Percentiles rank a stretch among this genome's conserved stretches.
Evolutionary conservation across 2,888 invertebrate species (phyloP).

Genomic region (Chymomyza procnemis): DNA sequence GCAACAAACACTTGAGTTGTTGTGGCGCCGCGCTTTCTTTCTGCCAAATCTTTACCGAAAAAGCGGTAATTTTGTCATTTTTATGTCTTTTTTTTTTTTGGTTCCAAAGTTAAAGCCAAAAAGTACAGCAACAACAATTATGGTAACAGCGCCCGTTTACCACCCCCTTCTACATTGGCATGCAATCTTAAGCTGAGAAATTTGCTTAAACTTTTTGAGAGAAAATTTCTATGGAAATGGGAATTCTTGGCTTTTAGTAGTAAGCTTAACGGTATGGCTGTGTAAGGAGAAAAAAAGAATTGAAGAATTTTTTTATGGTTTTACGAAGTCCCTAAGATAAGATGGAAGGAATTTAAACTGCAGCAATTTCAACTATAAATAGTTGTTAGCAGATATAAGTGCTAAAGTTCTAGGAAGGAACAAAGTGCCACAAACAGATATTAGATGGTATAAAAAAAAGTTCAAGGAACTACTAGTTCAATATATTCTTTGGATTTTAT

Average conservation of each 20-base stretch:
- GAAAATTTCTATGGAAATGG: not conserved
- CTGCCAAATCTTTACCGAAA: conserved; percentile 29
- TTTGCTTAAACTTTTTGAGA: not conserved
- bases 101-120: not conserved
- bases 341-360: too few species aligned
- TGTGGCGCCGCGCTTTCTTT: conserved; percentile 23
- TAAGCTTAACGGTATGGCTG: not conserved
- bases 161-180: too few species aligned
- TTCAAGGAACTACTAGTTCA: too few species aligned
- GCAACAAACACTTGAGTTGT: not conserved
- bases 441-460: too few species aligned
- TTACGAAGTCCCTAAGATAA: not conserved
- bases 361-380: too few species aligned
- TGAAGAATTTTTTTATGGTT: not conserved
- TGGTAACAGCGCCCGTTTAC: not conserved
- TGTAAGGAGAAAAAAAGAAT: not conserved
- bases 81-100: not conserved
- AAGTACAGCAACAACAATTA: conserved; percentile 15
- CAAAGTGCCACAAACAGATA: too few species aligned
- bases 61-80: conserved; percentile 47
- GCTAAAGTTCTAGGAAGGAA: too few species aligned
- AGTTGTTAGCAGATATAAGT: too few species aligned
- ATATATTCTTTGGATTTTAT: too few species aligned
- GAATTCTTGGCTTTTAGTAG: not conserved
- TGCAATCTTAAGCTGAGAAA: not conserved